A percentile compares a stretch with the other conserved stretches of the same genome.
These are phyloP conservation scores for Camponotus pennsylvanicus DNA, from an alignment of 1,140 invertebrate species.

Conservation along the genomic window DNA sequence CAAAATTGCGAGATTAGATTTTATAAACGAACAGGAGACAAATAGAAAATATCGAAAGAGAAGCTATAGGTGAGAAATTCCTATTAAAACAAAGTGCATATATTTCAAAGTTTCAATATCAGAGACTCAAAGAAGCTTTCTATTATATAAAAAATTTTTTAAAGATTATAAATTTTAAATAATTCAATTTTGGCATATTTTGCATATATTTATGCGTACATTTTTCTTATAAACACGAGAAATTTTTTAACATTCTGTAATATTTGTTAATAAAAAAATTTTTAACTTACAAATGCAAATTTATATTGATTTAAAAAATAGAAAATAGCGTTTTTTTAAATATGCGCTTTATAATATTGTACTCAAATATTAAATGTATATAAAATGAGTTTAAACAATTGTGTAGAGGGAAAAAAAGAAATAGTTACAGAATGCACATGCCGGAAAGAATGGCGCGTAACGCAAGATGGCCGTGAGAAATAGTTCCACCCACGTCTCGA, in stretches of 20 bases:
- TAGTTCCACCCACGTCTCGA: slow-evolving; percentile 73
- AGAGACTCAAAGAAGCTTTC: not conserved
- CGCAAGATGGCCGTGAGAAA: slow-evolving; percentile 71
- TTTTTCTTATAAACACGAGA: not conserved
- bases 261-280: not conserved
- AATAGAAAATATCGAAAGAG: slow-evolving; percentile 26
- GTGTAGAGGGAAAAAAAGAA: not conserved
- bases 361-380: not conserved
- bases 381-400: not conserved
- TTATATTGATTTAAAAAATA: not conserved
- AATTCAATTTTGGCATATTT: no score
- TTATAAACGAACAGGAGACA: not conserved
- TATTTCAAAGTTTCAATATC: not conserved
- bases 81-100: not conserved
- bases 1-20: slow-evolving; percentile 52
- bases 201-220: no score
- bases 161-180: no score
- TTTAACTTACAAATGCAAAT: not conserved
- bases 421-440: not conserved
- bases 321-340: not conserved
- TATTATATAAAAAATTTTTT: not conserved
- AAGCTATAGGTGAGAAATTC: not conserved
- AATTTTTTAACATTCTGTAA: not conserved
- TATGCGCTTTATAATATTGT: not conserved
- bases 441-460: slow-evolving; percentile 49